Conservation (phyloP, 2,113 vertebrate genomes). For the Isichthys henryi region DNA sequence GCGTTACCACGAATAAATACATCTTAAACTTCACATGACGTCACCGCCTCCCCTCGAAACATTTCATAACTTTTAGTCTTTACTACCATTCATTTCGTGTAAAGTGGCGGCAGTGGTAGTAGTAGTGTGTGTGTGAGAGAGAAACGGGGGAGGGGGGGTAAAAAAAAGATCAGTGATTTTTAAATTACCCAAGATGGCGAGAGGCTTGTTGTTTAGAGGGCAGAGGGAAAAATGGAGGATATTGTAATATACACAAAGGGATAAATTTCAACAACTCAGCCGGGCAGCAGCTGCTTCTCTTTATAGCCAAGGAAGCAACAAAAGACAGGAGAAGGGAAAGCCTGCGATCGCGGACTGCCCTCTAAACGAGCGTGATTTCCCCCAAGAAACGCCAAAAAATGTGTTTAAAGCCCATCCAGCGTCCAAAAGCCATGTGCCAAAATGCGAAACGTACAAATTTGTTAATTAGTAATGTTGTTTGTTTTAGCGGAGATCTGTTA, state of each 20-base stretch:
- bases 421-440: not conserved
- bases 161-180: slow-evolving; percentile 46
- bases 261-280: slow-evolving; percentile 71
- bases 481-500: slow-evolving; percentile 11
- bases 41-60: slow-evolving; percentile 54
- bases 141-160: not conserved
- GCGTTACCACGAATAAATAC: slow-evolving; percentile 31
- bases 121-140: not conserved
- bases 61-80: slow-evolving; percentile 55
- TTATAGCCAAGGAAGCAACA: slow-evolving; percentile 56
- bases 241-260: slow-evolving; percentile 89
- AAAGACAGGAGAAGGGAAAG: slow-evolving; percentile 51
- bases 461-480: slow-evolving; percentile 13
- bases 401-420: slow-evolving; percentile 4
- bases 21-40: slow-evolving; percentile 68
- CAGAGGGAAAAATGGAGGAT: slow-evolving; percentile 78
- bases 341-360: slow-evolving; percentile 10
- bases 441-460: slow-evolving; percentile 21
- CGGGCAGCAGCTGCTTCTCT: slow-evolving; percentile 65
- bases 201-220: slow-evolving; percentile 78
- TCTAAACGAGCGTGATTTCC: slow-evolving; percentile 16
- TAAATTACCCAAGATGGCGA: slow-evolving; percentile 81
- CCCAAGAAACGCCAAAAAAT: not conserved
- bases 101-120: slow-evolving; percentile 21
- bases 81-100: slow-evolving; percentile 39